Base-by-base conservation (phyloP, 2,113 vertebrate species). In the Cryptomyrus ogoouensis region DNA sequence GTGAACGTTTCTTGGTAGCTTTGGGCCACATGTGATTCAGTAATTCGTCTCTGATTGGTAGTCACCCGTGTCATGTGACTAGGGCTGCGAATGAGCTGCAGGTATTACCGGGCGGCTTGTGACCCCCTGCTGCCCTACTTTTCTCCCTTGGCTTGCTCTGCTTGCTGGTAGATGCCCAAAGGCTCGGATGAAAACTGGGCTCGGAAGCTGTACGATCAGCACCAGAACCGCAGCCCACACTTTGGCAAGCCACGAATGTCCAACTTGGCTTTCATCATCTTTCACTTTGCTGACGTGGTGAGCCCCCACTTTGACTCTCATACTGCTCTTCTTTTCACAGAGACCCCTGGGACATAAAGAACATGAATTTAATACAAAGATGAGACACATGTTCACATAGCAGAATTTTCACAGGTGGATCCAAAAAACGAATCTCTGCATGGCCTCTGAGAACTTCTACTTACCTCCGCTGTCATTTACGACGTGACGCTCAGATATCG, bases 281-380 rank as follows among this genome's bases (percentile, higher is more conserved):
- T 95, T n/a, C 97, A 97, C 93, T 97, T 96, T 7, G 96, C 96
- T 80, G 96, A 96, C 91, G 93, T 85, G 83, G 97, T 96, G 27
- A 94, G 93, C 77, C 10, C 19, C 1, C 42, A 47, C 35, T 15
- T 35, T 42, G 13, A 80, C 74, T 39, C 35, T 42, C 35, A 42
- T 13, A 70, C 10, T 31, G 10, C 10, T 70, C 62, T 70, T 31
- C 62, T 31, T 70, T 70, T 70, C 62, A 31, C 74, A 19, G 35
- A 80, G 35, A 35, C 74, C 74, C 35, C 74, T 6, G 7, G 15
- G 13, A 42, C 74, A 42, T 8, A 1, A 42, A 80, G 13, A 42
- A 80, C 74, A 42, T 19, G 3, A 77, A 19, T 77, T 42, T 77
- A 77, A 77, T 77, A 19, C 74, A 77, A 77, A 19, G 74, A 77